Conservation (phyloP, 2,888 invertebrate genomes). For the Ornithoptera priamus region DNA sequence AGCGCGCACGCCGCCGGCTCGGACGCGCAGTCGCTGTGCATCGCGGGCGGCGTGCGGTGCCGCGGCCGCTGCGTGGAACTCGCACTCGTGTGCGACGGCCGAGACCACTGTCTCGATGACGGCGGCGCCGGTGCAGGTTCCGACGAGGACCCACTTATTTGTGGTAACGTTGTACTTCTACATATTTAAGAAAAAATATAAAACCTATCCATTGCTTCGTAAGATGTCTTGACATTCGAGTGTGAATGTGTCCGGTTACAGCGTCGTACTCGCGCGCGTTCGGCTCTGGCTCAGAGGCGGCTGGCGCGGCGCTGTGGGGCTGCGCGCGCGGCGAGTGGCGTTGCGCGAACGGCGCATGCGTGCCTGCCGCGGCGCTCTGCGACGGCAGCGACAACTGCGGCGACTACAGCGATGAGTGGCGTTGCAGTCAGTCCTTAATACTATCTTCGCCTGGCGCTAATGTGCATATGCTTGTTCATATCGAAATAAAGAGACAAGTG, state of each 20-base stretch:
- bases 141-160: slow-evolving; percentile 81
- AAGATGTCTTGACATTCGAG: too few relatives aligned
- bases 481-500: background rate
- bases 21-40: slow-evolving; percentile 47
- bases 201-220: too few relatives aligned
- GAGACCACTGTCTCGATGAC: slow-evolving; percentile 84
- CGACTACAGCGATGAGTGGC: slow-evolving; percentile 82
- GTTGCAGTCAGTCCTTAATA: slow-evolving; percentile 76
- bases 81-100: slow-evolving; percentile 85
- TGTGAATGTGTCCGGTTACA: slow-evolving; percentile 40
- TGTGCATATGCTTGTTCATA: background rate
- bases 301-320: slow-evolving; percentile 65
- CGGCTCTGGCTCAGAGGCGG: slow-evolving; percentile 74
- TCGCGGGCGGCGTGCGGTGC: slow-evolving; percentile 42
- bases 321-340: slow-evolving; percentile 79
- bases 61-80: slow-evolving; percentile 83
- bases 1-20: slow-evolving; percentile 73
- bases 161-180: slow-evolving; percentile 56
- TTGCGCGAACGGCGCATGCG: slow-evolving; percentile 87
- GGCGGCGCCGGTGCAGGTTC: slow-evolving; percentile 78
- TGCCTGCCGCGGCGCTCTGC: slow-evolving; percentile 83
- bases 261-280: slow-evolving; percentile 54
- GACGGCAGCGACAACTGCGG: slow-evolving; percentile 88
- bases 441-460: background rate
- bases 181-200: too few relatives aligned